Conservation (phyloP, 2,888 invertebrate genomes). For the Vanessa cardui region DNA sequence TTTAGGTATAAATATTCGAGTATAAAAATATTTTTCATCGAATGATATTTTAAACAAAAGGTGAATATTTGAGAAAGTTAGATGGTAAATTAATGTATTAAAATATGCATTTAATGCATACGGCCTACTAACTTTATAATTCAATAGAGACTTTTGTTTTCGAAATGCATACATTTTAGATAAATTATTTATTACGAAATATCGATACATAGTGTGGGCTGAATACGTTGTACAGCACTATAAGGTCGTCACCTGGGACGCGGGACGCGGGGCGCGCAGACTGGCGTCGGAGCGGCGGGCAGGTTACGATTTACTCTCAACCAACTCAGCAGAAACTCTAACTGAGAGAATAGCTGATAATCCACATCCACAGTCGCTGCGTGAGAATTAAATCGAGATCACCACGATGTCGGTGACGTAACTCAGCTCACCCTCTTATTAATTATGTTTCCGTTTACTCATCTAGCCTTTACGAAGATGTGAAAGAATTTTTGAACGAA, state of each 20-base stretch:
- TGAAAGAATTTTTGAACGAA: too few species aligned
- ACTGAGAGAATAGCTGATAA: conserved; percentile 79
- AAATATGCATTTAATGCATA: too few species aligned
- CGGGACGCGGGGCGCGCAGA: conserved; percentile 56
- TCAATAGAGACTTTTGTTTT: too few species aligned
- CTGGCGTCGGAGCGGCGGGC: conserved; percentile 79
- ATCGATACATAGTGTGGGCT: conserved; percentile 40
- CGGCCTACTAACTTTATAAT: too few species aligned
- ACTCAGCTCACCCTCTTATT: conserved; percentile 11
- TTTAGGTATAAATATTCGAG: too few species aligned
- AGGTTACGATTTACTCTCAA: conserved; percentile 83
- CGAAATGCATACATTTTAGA: too few species aligned
- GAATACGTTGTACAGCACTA: conserved; percentile 51
- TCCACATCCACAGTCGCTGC: conserved; percentile 71
- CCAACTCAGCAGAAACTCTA: conserved; percentile 80
- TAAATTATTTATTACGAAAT: conserved; percentile 12
- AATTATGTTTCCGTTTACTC: not conserved
- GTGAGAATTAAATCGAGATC: conserved; percentile 79
- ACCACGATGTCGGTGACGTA: conserved; percentile 47
- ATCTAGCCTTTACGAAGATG: too few species aligned
- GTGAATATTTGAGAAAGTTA: too few species aligned
- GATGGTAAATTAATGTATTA: too few species aligned
- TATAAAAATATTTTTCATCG: too few species aligned
- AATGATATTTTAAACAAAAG: too few species aligned
- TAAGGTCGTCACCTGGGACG: conserved; percentile 75